A percentile compares a stretch with the other conserved stretches of the same genome.
phyloP scores from a whole-genome alignment of 2,113 vertebrate genomes.

The Bagarius yarrelli region DNA sequence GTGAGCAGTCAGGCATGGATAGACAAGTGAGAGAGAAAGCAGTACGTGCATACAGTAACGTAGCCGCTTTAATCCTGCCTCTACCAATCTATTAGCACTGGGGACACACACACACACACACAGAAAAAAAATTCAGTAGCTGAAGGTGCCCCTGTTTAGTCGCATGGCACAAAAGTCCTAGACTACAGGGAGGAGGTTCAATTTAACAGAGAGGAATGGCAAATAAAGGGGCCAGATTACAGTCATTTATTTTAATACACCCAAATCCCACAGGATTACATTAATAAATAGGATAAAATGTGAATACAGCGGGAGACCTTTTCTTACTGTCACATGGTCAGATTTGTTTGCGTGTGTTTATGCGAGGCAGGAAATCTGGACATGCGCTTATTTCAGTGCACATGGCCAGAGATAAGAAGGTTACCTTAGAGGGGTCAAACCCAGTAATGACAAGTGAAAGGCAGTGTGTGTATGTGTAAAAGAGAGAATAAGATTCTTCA shows the following conservation, averaged over 20 bases:
- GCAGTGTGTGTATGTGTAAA: neutral
- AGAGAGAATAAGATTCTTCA: neutral
- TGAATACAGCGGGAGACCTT: neutral
- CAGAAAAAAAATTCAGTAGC: slow-evolving; percentile 34
- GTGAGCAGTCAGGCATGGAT: neutral
- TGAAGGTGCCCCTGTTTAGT: slow-evolving; percentile 23
- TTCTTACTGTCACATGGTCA: neutral
- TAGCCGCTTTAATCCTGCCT: slow-evolving; percentile 6
- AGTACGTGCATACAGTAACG: slow-evolving; percentile 44
- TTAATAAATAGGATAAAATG: slow-evolving; percentile 2
- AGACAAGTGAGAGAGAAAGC: neutral
- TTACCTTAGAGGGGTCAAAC: slow-evolving; percentile 11
- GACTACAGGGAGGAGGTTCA: neutral
- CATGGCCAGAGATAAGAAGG: slow-evolving; percentile 18
- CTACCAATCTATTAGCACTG: slow-evolving; percentile 21
- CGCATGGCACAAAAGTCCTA: slow-evolving; percentile 19
- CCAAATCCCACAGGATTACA: neutral
- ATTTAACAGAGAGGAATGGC: neutral
- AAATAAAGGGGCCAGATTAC: neutral
- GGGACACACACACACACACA: neutral
- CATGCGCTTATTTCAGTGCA: neutral
- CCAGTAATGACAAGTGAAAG: neutral
- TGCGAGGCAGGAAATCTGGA: slow-evolving; percentile 28
- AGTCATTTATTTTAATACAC: neutral
- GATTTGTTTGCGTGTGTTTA: neutral